A percentile compares a stretch with the other conserved stretches of the same genome.
Evolutionary conservation across 2,888 invertebrate species (phyloP).

Genomic region (Drosophila meridiana): DNA sequence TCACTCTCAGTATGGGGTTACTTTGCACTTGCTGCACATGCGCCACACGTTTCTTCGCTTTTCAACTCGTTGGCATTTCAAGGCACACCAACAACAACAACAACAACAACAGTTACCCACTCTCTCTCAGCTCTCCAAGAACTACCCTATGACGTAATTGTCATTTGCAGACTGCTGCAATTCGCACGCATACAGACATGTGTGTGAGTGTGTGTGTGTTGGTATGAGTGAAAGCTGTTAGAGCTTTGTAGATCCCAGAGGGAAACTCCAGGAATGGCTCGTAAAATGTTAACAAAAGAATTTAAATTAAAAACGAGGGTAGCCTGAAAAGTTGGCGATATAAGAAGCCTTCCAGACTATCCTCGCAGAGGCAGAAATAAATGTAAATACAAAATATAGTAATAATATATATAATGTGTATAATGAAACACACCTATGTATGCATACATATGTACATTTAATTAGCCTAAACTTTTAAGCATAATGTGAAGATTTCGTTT

Average conservation of each 20-base stretch:
- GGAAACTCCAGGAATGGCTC: constrained; percentile 48
- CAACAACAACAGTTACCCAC: background rate
- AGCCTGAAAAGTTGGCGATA: background rate
- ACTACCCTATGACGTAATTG: constrained; percentile 48
- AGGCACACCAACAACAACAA: constrained; percentile 8
- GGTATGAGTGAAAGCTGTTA: constrained; percentile 1
- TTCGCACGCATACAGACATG: constrained; percentile 28
- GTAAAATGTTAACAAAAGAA: constrained; percentile 9
- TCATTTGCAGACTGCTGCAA: constrained; percentile 42
- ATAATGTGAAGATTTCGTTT: constrained; percentile 28
- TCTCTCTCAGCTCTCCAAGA: background rate
- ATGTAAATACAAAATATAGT: background rate
- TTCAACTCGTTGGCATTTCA: constrained; percentile 68
- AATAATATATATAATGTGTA: background rate
- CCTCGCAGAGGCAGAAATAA: background rate
- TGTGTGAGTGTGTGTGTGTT: background rate
- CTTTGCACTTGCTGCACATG: constrained; percentile 52
- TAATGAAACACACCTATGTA: constrained; percentile 30
- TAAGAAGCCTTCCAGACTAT: background rate
- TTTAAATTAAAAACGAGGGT: constrained; percentile 2
- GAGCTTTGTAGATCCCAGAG: constrained; percentile 26
- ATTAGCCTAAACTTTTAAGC: constrained; percentile 45
- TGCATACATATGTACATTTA: constrained; percentile 42
- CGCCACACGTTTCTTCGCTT: constrained; percentile 51
- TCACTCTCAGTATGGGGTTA: constrained; percentile 3